phyloP scores from a whole-genome alignment of 2,113 vertebrate species.

The Genyomyrus donnyi region DNA sequence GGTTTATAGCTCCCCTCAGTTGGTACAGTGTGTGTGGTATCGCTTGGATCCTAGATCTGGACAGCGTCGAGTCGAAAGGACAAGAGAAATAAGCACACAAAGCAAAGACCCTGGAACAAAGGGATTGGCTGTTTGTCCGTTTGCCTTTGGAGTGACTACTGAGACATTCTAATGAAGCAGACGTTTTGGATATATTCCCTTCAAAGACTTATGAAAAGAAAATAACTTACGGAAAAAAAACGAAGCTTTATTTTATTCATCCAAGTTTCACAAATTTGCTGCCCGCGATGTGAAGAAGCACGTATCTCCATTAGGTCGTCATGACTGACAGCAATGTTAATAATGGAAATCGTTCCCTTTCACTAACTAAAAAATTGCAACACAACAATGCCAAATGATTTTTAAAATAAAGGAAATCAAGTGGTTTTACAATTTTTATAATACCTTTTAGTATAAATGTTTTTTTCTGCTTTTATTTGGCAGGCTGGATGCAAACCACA shows the following conservation, averaged over 20 bases:
- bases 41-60: not conserved
- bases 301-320: not conserved
- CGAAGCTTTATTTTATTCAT: not conserved
- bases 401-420: not conserved
- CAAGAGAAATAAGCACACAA: not conserved
- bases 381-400: not conserved
- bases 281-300: no score
- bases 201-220: not conserved
- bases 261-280: not conserved
- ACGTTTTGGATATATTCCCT: not conserved
- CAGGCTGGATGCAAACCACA: not conserved
- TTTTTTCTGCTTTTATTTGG: not conserved
- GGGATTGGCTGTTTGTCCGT: not conserved
- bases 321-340: not conserved
- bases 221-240: not conserved
- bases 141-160: not conserved
- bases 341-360: not conserved
- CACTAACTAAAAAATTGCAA: not conserved
- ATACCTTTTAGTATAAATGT: not conserved
- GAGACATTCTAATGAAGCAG: not conserved
- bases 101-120: not conserved
- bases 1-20: not conserved
- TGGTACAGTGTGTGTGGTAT: not conserved
- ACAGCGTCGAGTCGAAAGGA: not conserved
- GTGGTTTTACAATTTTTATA: not conserved